Percentiles rank a stretch among this genome's conserved stretches.
Conservation (phyloP, 2,888 invertebrate species). For the Parnassius glacialis region DNA sequence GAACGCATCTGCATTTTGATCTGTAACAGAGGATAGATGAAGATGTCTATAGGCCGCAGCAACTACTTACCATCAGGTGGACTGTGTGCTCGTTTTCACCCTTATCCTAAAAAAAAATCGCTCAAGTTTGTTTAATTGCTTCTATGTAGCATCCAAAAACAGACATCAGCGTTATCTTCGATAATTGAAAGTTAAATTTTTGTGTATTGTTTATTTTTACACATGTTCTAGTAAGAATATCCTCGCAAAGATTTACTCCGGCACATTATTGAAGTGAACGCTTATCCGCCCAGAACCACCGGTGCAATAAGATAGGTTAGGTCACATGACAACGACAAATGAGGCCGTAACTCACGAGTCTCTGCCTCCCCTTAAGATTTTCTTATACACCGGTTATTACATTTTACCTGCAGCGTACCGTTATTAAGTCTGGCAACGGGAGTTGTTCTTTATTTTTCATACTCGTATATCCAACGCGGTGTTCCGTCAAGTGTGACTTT, state of each 20-base stretch:
- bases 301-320: slow-evolving; percentile 62
- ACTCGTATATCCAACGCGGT: slow-evolving; percentile 14
- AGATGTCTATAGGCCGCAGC: no score
- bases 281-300: slow-evolving; percentile 3
- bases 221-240: neutral
- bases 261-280: slow-evolving; percentile 14
- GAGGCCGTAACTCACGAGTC: slow-evolving; percentile 63
- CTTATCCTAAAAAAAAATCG: no score
- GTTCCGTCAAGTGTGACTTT: slow-evolving; percentile 18
- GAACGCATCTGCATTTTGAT: no score
- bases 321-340: slow-evolving; percentile 73
- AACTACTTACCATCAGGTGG: no score
- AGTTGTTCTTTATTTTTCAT: slow-evolving; percentile 26
- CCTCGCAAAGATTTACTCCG: slow-evolving; percentile 2
- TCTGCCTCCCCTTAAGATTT: slow-evolving; percentile 54
- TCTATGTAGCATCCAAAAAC: no score
- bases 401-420: slow-evolving; percentile 27
- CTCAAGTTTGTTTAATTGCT: no score
- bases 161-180: no score
- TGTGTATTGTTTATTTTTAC: no score
- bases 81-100: no score
- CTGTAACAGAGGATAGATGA: no score
- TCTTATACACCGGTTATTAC: slow-evolving; percentile 54
- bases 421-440: slow-evolving; percentile 23
- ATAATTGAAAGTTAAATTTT: no score